Conservation (phyloP, 2,797 vertebrate species). For the Austrolebias charrua region DNA sequence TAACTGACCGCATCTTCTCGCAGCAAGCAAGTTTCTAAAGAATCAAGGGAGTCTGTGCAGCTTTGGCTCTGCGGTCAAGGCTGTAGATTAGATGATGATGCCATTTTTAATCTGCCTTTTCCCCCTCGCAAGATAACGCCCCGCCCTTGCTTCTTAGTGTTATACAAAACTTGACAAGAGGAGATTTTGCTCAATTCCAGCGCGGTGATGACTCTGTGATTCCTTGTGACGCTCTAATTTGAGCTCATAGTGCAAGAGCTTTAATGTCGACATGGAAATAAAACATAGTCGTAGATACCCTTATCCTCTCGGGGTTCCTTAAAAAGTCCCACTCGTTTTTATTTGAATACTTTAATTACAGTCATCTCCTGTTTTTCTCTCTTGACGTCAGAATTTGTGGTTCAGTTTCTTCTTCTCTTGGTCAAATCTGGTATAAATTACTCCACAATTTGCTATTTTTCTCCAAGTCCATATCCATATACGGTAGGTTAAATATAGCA, state of each 20-base stretch:
- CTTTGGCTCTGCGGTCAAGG: slow-evolving; percentile 73
- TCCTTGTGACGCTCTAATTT: slow-evolving; percentile 75
- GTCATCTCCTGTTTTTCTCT: slow-evolving; percentile 50
- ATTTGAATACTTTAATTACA: slow-evolving; percentile 62
- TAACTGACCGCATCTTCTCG: slow-evolving; percentile 56
- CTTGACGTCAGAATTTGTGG: slow-evolving; percentile 42
- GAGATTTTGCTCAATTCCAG: slow-evolving; percentile 69
- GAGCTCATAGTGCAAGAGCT: slow-evolving; percentile 63
- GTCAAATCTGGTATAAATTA: slow-evolving; percentile 49
- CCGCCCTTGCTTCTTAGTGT: slow-evolving; percentile 70
- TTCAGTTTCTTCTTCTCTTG: slow-evolving; percentile 39
- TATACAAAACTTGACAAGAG: slow-evolving; percentile 74
- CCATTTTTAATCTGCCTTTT: slow-evolving; percentile 77
- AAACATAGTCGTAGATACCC: slow-evolving; percentile 65
- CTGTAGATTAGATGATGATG: slow-evolving; percentile 80
- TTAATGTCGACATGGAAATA: slow-evolving; percentile 69
- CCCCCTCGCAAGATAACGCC: slow-evolving; percentile 72
- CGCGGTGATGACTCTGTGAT: slow-evolving; percentile 62
- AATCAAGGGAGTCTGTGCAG: slow-evolving; percentile 61
- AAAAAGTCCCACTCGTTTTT: slow-evolving; percentile 53
- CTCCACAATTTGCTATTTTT: background rate
- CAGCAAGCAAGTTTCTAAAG: slow-evolving; percentile 53
- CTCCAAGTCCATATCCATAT: background rate
- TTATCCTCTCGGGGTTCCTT: slow-evolving; percentile 53
- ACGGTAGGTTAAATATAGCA: too few species aligned